Evolutionary conservation across 2,888 invertebrate species (phyloP).

Genomic region (Eledona agricola): DNA sequence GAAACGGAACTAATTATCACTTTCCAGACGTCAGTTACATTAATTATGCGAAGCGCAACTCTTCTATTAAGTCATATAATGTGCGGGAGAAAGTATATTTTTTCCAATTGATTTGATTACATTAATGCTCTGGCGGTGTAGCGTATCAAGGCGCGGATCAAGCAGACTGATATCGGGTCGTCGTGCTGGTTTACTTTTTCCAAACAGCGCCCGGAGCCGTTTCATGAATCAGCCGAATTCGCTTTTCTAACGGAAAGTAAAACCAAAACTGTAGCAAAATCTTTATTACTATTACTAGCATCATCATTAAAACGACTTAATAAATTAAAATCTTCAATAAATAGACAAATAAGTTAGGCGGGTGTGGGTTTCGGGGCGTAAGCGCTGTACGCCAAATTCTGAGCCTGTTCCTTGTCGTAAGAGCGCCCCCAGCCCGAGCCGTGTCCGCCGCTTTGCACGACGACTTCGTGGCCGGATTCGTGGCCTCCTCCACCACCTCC

Average conservation of each 20-base stretch:
- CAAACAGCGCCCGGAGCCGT: constrained; percentile 7
- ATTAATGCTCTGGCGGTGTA: constrained; percentile 16
- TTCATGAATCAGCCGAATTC: constrained; percentile 27
- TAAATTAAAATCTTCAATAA: constrained; percentile 50
- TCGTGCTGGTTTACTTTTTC: constrained; percentile 48
- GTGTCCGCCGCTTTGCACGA: constrained; percentile 70
- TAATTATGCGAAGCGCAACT: constrained; percentile 19
- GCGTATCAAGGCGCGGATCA: constrained; percentile 22
- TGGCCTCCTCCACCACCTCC: constrained; percentile 68
- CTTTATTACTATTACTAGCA: no score
- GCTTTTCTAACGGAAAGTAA: constrained; percentile 41
- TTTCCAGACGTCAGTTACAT: constrained; percentile 17
- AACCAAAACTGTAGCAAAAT: constrained; percentile 13
- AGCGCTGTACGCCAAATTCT: constrained; percentile 69
- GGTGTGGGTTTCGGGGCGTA: constrained; percentile 52
- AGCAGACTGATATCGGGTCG: constrained; percentile 38
- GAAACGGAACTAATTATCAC: constrained; percentile 30
- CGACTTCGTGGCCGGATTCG: constrained; percentile 73
- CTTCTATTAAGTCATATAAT: constrained; percentile 26
- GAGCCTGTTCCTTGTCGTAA: constrained; percentile 62
- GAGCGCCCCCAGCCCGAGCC: constrained; percentile 80
- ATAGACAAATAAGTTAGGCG: constrained; percentile 39
- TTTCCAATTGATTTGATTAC: constrained; percentile 17
- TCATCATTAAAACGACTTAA: constrained; percentile 28
- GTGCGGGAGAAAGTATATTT: constrained; percentile 21